phyloP scores from a whole-genome alignment of 2,888 invertebrate genomes.

The Agrochola circellaris region DNA sequence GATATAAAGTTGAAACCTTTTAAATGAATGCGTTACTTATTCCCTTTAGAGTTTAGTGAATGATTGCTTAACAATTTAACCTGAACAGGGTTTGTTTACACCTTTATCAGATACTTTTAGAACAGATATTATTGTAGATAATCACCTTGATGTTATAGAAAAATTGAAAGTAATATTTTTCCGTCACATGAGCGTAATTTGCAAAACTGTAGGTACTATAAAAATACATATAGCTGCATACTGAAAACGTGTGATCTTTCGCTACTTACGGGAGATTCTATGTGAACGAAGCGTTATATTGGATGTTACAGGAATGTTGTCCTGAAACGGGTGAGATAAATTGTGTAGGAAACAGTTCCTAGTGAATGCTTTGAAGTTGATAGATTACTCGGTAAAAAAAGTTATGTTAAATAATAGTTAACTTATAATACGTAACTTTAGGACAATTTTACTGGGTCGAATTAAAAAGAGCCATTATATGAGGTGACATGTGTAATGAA shows the following conservation, averaged over 20 bases:
- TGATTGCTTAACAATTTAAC: neutral
- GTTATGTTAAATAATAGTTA: neutral
- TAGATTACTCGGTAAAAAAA: neutral
- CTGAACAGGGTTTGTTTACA: neutral
- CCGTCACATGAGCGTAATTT: neutral
- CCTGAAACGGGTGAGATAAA: slow-evolving; percentile 24
- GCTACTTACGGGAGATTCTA: neutral
- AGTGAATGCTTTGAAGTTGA: slow-evolving; percentile 3
- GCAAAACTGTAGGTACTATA: neutral
- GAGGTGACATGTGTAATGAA: no score
- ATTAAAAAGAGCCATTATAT: no score
- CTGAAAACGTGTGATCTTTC: slow-evolving; percentile 8
- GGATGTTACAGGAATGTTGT: slow-evolving; percentile 1
- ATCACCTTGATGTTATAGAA: neutral
- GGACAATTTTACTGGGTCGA: neutral
- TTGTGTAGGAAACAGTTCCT: neutral
- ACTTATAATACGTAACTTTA: neutral
- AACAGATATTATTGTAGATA: neutral
- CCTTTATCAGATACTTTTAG: neutral
- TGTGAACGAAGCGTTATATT: slow-evolving; percentile 24
- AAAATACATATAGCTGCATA: neutral
- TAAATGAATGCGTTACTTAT: no score
- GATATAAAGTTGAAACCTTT: no score
- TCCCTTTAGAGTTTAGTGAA: neutral
- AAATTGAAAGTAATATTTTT: neutral